phyloP scores from a whole-genome alignment of 1,140 invertebrate species.

The Acyrthosiphon pisum region DNA sequence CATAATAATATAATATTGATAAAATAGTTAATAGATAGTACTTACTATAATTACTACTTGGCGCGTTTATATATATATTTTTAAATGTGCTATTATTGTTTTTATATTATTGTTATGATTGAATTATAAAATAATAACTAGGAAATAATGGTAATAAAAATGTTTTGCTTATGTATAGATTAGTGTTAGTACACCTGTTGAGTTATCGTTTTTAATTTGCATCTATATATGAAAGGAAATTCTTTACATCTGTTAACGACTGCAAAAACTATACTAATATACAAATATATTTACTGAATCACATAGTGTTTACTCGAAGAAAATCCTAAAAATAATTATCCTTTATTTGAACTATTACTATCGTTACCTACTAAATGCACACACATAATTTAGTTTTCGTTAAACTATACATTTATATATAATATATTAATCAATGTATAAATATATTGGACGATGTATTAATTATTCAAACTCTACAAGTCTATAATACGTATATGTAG shows the following conservation, averaged over 20 bases:
- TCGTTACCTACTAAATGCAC: not conserved
- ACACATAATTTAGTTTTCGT: not conserved
- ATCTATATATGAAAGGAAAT: not conserved
- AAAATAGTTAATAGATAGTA: not conserved
- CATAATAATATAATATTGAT: not conserved
- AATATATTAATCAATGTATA: not conserved
- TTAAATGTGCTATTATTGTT: not conserved
- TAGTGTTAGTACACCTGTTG: not conserved
- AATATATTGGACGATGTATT: not conserved
- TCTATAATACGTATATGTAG: not conserved
- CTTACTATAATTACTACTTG: not conserved
- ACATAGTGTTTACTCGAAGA: not conserved
- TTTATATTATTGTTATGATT: not conserved
- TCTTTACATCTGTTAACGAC: not conserved
- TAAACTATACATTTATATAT: not conserved
- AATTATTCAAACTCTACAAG: not conserved
- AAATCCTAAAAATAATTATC: not conserved
- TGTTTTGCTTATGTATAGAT: not conserved
- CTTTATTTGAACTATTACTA: not conserved
- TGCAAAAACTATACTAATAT: not conserved
- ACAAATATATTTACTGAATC: not conserved
- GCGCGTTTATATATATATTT: not conserved
- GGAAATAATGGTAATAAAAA: not conserved
- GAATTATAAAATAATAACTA: slow-evolving; percentile 11
- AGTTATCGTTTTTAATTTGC: not conserved